Evolutionary conservation across 2,888 invertebrate genomes (phyloP).

Genomic region (Lordiphosa andalusiaca): DNA sequence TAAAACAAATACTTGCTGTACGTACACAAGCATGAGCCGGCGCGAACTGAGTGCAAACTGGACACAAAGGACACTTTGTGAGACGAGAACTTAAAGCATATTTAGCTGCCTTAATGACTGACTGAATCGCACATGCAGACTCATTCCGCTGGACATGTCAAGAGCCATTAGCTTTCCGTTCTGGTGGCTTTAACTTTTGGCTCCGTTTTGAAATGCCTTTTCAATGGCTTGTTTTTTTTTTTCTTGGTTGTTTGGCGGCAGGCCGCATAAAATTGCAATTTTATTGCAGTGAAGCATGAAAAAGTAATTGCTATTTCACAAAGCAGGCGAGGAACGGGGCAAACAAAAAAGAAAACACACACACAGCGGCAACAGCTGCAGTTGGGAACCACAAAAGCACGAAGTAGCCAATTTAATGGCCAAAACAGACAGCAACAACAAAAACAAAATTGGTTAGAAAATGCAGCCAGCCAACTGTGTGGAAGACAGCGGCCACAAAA

Average conservation of each 20-base stretch:
- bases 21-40: constrained; percentile 22
- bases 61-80: constrained; percentile 28
- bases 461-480: constrained; percentile 41
- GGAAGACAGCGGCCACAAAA: constrained; percentile 32
- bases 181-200: constrained; percentile 41
- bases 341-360: constrained; percentile 18
- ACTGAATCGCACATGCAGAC: neutral
- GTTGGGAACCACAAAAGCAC: constrained; percentile 11
- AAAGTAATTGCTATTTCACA: constrained; percentile 74
- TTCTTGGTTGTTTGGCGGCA: constrained; percentile 57
- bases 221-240: constrained; percentile 50
- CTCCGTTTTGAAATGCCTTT: constrained; percentile 64
- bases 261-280: constrained; percentile 75
- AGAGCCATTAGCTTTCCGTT: constrained; percentile 43
- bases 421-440: constrained; percentile 53
- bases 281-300: constrained; percentile 73
- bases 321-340: constrained; percentile 35
- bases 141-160: constrained; percentile 14
- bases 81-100: constrained; percentile 19
- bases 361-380: constrained; percentile 61
- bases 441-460: constrained; percentile 60
- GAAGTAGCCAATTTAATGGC: constrained; percentile 63
- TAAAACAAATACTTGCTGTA: constrained; percentile 54
- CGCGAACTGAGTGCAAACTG: constrained; percentile 37
- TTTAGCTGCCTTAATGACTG: neutral